phyloP scores from a whole-genome alignment of 2,113 vertebrate species.

The Gopherus evgoodei region DNA sequence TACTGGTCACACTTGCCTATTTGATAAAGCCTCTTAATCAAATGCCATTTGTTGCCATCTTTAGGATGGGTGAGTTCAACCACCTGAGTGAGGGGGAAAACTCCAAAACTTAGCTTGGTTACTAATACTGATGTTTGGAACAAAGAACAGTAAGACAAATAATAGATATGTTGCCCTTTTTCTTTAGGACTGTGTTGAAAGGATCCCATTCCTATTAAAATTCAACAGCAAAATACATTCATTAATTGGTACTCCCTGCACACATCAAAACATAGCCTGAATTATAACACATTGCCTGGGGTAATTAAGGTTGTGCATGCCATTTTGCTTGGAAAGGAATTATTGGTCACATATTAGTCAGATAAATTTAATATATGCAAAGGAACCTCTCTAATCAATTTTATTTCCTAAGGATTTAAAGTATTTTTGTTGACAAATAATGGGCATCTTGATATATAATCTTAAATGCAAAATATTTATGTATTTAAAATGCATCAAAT shows the following conservation, averaged over 20 bases:
- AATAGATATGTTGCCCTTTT: not conserved
- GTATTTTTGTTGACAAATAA: constrained; percentile 14
- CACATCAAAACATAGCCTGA: not conserved
- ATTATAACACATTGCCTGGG: constrained; percentile 29
- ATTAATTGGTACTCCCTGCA: constrained; percentile 12
- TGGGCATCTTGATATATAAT: not conserved
- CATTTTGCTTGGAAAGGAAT: constrained; percentile 20
- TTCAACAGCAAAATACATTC: not conserved
- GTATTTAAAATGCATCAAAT: constrained; percentile 69
- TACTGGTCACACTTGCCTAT: not conserved
- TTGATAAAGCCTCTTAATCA: constrained; percentile 23
- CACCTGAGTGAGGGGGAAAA: constrained; percentile 2
- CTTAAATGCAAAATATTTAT: constrained; percentile 72
- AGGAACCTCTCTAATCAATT: constrained; percentile 8
- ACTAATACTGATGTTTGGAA: constrained; percentile 72
- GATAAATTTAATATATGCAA: not conserved
- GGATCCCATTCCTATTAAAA: not conserved
- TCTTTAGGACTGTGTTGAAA: not conserved
- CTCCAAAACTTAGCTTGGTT: not conserved
- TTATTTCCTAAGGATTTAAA: not conserved
- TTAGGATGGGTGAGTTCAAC: not conserved
- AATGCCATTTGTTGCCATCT: not conserved
- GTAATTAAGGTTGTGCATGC: constrained; percentile 32
- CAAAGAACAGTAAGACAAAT: constrained; percentile 12
- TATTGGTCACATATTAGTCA: not conserved